A percentile compares a stretch with the other conserved stretches of the same genome.
phyloP scores from a whole-genome alignment of 2,797 vertebrate genomes.

The Microchirus variegatus region DNA sequence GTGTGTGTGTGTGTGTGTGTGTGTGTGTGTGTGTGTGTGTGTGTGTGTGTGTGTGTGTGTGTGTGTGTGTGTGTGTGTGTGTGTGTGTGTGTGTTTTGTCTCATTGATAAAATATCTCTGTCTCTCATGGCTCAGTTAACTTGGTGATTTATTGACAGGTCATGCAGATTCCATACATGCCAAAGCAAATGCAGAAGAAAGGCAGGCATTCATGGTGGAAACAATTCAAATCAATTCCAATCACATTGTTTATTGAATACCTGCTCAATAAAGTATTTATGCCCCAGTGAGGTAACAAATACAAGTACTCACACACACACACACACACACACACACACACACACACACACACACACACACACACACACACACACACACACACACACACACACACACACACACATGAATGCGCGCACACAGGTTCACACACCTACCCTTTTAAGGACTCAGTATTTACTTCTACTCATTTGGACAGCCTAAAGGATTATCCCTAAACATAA shows the following conservation, averaged over 20 bases:
- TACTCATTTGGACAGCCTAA: too few relatives aligned
- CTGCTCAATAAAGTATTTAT: background rate
- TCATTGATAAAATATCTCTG: constrained; percentile 38
- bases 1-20: background rate
- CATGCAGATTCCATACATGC: constrained; percentile 52
- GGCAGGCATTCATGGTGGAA: constrained; percentile 17
- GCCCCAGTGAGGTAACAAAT: background rate
- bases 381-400: too few relatives aligned
- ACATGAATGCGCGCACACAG: too few relatives aligned
- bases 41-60: background rate
- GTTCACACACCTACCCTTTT: too few relatives aligned
- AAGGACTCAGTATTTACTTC: too few relatives aligned
- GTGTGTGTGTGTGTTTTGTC: background rate
- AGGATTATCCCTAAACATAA: too few relatives aligned
- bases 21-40: constrained; percentile 1
- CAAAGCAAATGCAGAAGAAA: constrained; percentile 22
- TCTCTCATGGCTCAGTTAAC: constrained; percentile 16
- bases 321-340: too few relatives aligned
- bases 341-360: too few relatives aligned
- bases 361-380: too few relatives aligned
- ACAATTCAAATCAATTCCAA: constrained; percentile 29
- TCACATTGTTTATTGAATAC: constrained; percentile 17
- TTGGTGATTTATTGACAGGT: constrained; percentile 36
- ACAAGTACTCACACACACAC: too few relatives aligned
- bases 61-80: background rate